These are phyloP conservation scores for Psylliodes chrysocephalus DNA, from an alignment of 2,888 invertebrate genomes.

Conservation along the genomic window DNA sequence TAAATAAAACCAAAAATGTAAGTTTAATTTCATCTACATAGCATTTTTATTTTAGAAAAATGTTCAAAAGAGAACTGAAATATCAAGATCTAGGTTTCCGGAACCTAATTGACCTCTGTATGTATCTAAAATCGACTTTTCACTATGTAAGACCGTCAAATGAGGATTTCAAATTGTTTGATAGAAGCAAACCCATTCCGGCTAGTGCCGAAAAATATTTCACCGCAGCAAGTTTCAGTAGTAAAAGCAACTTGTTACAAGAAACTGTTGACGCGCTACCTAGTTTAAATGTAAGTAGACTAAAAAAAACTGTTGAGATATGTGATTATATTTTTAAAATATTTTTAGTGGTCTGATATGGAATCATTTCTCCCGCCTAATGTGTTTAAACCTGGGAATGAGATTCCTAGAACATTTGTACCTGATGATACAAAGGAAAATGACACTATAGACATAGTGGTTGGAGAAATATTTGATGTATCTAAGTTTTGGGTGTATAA, in stretches of 20 bases:
- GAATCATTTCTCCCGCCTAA: conserved; percentile 46
- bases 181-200: conserved; percentile 53
- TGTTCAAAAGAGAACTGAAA: conserved; percentile 51
- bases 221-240: conserved; percentile 44
- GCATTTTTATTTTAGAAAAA: conserved; percentile 47
- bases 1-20: too few species aligned
- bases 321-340: not conserved
- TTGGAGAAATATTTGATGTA: conserved; percentile 69
- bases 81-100: conserved; percentile 55
- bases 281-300: conserved; percentile 37
- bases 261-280: conserved; percentile 41
- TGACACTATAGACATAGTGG: conserved; percentile 60
- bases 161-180: conserved; percentile 59
- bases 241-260: conserved; percentile 8
- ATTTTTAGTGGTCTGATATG: conserved; percentile 43
- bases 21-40: too few species aligned
- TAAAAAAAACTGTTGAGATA: too few species aligned
- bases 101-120: conserved; percentile 57
- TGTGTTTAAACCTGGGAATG: conserved; percentile 48
- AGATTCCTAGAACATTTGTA: conserved; percentile 47
- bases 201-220: conserved; percentile 37
- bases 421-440: conserved; percentile 36
- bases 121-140: conserved; percentile 55
- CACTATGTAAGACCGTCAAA: conserved; percentile 52
- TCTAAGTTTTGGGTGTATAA: conserved; percentile 70